Evolutionary conservation across 2,113 vertebrate genomes (phyloP).

Genomic region (Leuciscus idus): DNA sequence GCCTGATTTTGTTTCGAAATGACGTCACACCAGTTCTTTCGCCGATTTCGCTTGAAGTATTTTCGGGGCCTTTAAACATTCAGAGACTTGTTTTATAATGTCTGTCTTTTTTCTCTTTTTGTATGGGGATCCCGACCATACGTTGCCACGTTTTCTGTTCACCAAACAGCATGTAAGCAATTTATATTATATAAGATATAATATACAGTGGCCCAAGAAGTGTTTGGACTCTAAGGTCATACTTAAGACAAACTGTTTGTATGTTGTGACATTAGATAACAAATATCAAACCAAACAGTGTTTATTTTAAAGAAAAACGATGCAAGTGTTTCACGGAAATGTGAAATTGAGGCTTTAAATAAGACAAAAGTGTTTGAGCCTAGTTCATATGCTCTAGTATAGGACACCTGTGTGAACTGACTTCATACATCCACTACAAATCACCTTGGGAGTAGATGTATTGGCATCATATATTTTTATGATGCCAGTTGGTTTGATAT

Average conservation of each 20-base stretch:
- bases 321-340: background rate
- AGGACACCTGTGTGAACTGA: background rate
- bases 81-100: background rate
- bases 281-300: background rate
- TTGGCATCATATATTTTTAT: background rate
- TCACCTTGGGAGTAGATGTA: background rate
- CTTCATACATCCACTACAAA: background rate
- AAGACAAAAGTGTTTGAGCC: background rate
- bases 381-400: background rate
- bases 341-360: background rate
- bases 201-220: background rate
- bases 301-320: background rate
- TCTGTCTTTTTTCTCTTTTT: slow-evolving; percentile 27
- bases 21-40: no score
- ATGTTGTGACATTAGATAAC: background rate
- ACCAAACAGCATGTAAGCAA: slow-evolving; percentile 52
- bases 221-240: background rate
- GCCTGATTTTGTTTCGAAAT: no score
- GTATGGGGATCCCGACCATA: background rate
- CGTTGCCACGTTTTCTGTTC: background rate
- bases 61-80: slow-evolving; percentile 17
- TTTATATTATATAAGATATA: background rate
- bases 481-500: background rate
- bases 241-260: background rate
- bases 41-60: no score